Percentiles rank a stretch among this genome's conserved stretches.
These are phyloP conservation scores for Acheta domesticus DNA, from an alignment of 2,888 invertebrate genomes.

Conservation along the genomic window DNA sequence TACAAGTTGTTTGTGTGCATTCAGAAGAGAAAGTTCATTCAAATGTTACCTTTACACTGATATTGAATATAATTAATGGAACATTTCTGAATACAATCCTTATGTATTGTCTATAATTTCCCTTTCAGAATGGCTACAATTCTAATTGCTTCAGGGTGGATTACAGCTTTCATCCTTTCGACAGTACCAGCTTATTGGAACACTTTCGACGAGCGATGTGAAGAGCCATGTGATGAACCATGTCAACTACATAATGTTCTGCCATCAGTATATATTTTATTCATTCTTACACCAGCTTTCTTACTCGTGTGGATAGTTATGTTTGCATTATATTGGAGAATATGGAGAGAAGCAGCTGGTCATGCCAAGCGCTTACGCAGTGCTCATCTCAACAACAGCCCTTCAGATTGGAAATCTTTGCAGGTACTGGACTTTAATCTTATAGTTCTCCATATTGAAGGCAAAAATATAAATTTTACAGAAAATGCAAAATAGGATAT, in stretches of 20 bases:
- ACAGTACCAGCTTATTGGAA: constrained; percentile 75
- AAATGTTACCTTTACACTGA: too few relatives aligned
- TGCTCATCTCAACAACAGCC: constrained; percentile 54
- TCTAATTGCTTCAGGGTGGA: constrained; percentile 66
- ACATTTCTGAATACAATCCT: too few relatives aligned
- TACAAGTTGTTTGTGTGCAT: not conserved
- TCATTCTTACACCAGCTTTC: constrained; percentile 66
- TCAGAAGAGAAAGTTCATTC: not conserved
- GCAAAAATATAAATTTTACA: too few relatives aligned
- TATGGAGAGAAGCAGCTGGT: constrained; percentile 72
- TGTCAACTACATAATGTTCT: constrained; percentile 69
- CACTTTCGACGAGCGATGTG: constrained; percentile 58
- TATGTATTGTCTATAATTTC: not conserved
- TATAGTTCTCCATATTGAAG: too few relatives aligned
- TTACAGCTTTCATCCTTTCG: constrained; percentile 62
- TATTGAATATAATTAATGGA: too few relatives aligned
- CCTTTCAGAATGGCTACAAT: constrained; percentile 54
- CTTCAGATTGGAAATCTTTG: constrained; percentile 68
- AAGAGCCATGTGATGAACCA: constrained; percentile 41
- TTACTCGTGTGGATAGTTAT: constrained; percentile 70
- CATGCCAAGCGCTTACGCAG: constrained; percentile 64
- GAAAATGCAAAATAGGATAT: too few relatives aligned
- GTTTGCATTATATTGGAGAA: constrained; percentile 71
- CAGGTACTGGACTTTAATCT: constrained; percentile 54
- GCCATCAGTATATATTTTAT: constrained; percentile 47